A percentile compares a stretch with the other conserved stretches of the same genome.
phyloP scores from a whole-genome alignment of 2,888 invertebrate species.

The Cerceris ruficornis region DNA sequence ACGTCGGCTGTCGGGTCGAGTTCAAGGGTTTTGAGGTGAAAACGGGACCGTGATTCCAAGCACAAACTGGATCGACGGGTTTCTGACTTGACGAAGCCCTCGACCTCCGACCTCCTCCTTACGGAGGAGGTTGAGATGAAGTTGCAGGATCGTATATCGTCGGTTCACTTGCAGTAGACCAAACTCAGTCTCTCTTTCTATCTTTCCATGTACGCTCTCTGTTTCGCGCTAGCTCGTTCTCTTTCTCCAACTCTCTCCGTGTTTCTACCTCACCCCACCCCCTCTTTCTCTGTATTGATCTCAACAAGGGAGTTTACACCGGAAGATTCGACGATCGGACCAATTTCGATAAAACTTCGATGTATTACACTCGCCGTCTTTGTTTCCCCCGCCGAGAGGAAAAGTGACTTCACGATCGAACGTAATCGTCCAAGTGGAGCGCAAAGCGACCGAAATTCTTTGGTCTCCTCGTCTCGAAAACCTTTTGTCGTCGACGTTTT shows the following conservation, averaged over 20 bases:
- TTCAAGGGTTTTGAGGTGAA: constrained; percentile 73
- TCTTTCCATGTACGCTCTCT: not conserved
- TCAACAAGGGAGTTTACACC: constrained; percentile 45
- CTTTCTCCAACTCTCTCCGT: constrained; percentile 6
- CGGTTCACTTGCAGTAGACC: constrained; percentile 52
- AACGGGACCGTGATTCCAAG: constrained; percentile 69
- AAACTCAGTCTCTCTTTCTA: constrained; percentile 26
- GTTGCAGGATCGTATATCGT: constrained; percentile 59
- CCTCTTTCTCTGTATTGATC: constrained; percentile 52
- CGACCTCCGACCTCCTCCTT: constrained; percentile 69
- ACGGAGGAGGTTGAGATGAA: constrained; percentile 61
- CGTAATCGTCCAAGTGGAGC: not conserved
- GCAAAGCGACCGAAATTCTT: not conserved
- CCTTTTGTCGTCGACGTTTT: no score
- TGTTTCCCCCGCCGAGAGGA: constrained; percentile 10
- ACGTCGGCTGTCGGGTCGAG: constrained; percentile 60
- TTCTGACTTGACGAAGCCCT: constrained; percentile 73
- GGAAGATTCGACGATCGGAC: constrained; percentile 36
- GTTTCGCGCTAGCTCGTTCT: constrained; percentile 16
- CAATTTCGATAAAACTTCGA: constrained; percentile 32
- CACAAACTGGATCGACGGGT: constrained; percentile 75
- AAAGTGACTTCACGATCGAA: constrained; percentile 2
- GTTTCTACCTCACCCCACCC: constrained; percentile 1
- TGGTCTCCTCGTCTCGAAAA: not conserved
- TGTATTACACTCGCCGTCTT: constrained; percentile 1